Conservation (phyloP, 2,797 vertebrate genomes). For the Lemur catta region DNA sequence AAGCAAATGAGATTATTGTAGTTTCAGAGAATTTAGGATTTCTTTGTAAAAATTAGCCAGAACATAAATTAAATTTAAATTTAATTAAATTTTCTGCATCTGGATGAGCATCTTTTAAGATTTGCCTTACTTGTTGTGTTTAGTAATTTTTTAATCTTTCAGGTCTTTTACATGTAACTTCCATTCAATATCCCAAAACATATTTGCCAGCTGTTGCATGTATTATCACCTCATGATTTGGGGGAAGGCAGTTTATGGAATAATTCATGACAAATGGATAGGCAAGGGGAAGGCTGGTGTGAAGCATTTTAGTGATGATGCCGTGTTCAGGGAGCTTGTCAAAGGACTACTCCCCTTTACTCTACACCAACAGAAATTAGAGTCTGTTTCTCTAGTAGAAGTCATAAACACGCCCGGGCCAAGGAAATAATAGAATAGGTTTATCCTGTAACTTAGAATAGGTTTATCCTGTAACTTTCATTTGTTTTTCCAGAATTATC, state of each 20-base stretch:
- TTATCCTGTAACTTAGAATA: slow-evolving; percentile 50
- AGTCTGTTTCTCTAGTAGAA: background rate
- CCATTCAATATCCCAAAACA: background rate
- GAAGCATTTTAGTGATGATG: background rate
- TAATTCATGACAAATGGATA: background rate
- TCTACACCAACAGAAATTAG: background rate
- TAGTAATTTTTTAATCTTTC: slow-evolving; percentile 18
- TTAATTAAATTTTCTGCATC: slow-evolving; percentile 27
- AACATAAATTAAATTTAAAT: slow-evolving; percentile 31
- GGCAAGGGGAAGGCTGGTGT: background rate
- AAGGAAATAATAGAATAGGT: background rate
- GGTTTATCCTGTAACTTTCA: slow-evolving; percentile 51
- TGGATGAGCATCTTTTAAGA: slow-evolving; percentile 20
- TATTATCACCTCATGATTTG: background rate
- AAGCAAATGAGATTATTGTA: slow-evolving; percentile 23
- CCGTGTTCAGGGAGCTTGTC: background rate
- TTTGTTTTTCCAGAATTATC: slow-evolving; percentile 91
- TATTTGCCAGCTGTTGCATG: background rate
- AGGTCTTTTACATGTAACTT: background rate
- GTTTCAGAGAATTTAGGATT: background rate
- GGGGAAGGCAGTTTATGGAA: background rate
- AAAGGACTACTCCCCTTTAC: background rate
- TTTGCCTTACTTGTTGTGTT: slow-evolving; percentile 16
- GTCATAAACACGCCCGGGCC: background rate
- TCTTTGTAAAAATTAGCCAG: slow-evolving; percentile 44